These are phyloP conservation scores for Paralichthys olivaceus DNA, from an alignment of 2,113 vertebrate genomes.

Conservation along the genomic window DNA sequence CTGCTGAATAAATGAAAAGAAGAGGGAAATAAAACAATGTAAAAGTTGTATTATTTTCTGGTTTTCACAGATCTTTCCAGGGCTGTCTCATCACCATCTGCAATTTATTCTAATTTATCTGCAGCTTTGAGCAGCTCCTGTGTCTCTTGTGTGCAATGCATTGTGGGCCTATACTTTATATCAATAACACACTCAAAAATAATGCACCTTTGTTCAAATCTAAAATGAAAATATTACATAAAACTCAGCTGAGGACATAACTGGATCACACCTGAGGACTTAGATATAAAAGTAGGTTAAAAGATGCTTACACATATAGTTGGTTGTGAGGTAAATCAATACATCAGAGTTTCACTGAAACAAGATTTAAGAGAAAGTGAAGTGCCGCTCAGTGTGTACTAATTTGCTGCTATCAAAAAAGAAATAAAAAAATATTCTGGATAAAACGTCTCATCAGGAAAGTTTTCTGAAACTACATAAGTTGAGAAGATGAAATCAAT, in stretches of 20 bases:
- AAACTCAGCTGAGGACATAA: too few species aligned
- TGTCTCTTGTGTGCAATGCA: constrained; percentile 17
- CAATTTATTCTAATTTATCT: background rate
- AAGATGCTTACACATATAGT: background rate
- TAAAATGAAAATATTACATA: too few species aligned
- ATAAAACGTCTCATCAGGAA: constrained; percentile 30
- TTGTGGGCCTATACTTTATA: background rate
- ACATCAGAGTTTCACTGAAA: background rate
- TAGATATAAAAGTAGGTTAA: background rate
- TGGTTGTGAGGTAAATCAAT: background rate
- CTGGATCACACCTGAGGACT: background rate
- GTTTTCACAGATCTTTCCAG: constrained; percentile 25
- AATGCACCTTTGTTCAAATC: too few species aligned
- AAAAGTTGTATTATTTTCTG: constrained; percentile 30
- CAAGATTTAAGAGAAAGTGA: background rate
- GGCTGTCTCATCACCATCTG: background rate
- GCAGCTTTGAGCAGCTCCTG: constrained; percentile 16
- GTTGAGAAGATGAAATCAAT: constrained; percentile 55
- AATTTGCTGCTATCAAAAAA: constrained; percentile 3
- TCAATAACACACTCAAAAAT: background rate
- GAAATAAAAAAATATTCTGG: constrained; percentile 18
- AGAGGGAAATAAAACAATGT: background rate
- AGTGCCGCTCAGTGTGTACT: background rate
- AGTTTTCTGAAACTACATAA: constrained; percentile 21
- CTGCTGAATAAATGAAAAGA: background rate